Percentiles rank a stretch among this genome's conserved stretches.
These are phyloP conservation scores for Phenganax subtilis DNA, from an alignment of 92 coral and sea anemone genomes.

Conservation along the genomic window DNA sequence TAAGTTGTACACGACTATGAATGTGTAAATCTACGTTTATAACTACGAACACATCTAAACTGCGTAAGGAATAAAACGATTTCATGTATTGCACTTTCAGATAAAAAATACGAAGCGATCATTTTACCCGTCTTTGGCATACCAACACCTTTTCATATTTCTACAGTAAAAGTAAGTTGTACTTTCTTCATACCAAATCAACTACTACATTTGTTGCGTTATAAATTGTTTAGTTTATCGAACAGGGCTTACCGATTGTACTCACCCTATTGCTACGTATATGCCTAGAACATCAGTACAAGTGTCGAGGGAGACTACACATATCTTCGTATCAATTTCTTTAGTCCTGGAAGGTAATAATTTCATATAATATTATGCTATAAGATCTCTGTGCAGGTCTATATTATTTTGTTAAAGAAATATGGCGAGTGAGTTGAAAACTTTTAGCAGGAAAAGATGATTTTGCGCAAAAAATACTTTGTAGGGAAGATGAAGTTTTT, in stretches of 20 bases:
- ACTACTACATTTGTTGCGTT: too few relatives aligned
- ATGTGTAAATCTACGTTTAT: too few relatives aligned
- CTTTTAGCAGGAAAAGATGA: too few relatives aligned
- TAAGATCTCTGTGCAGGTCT: neutral
- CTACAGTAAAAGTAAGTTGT: slow-evolving; percentile 79
- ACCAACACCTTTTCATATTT: slow-evolving; percentile 93
- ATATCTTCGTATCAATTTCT: slow-evolving; percentile 83
- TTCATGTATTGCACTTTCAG: slow-evolving; percentile 39
- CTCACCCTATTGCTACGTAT: slow-evolving; percentile 1
- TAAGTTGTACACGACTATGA: too few relatives aligned
- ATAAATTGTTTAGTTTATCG: neutral
- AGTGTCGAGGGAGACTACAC: slow-evolving; percentile 99
- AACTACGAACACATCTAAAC: neutral
- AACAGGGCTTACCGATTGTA: neutral
- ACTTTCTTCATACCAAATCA: neutral
- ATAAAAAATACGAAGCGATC: slow-evolving; percentile 89
- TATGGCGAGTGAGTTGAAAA: too few relatives aligned
- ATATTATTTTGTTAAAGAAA: neutral
- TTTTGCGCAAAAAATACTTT: too few relatives aligned
- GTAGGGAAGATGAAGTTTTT: too few relatives aligned
- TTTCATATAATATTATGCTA: neutral
- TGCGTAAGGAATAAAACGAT: too few relatives aligned
- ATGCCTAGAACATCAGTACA: slow-evolving; percentile 81
- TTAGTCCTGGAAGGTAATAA: slow-evolving; percentile 91
- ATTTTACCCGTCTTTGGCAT: slow-evolving; percentile 93